Evolutionary conservation across 2,888 invertebrate species (phyloP).

Genomic region (Phortica okadai): DNA sequence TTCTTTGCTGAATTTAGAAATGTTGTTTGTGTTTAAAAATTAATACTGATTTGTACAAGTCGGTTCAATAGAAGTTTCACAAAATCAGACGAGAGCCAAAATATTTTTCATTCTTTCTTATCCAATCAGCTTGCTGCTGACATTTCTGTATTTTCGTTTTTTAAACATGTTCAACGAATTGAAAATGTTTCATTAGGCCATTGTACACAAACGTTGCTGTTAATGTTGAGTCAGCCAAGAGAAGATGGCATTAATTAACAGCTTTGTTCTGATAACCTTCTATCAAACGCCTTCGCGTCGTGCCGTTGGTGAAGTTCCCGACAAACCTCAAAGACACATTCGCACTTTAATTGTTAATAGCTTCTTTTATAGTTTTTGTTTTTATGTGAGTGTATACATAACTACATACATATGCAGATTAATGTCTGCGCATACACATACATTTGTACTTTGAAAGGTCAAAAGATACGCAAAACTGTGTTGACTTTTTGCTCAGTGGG

Average conservation of each 20-base stretch:
- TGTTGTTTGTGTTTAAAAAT: no score
- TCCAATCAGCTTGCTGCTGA: no score
- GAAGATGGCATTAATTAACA: conserved; percentile 5
- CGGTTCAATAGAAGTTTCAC: no score
- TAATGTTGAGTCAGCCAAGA: not conserved
- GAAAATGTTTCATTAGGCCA: not conserved
- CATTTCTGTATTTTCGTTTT: not conserved
- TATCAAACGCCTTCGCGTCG: not conserved
- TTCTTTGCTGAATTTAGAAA: no score
- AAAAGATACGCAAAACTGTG: not conserved
- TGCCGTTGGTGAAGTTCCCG: no score
- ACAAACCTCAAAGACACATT: not conserved
- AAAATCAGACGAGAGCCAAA: no score
- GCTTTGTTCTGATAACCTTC: not conserved
- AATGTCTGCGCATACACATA: no score
- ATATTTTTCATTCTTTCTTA: no score
- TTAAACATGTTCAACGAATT: not conserved
- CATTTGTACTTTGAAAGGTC: not conserved
- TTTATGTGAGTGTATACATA: not conserved
- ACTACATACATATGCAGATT: no score
- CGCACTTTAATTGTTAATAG: conserved; percentile 2
- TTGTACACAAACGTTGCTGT: not conserved
- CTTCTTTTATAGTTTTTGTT: not conserved
- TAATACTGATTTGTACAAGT: no score
- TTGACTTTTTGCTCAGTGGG: no score